Conservation (phyloP, 2,888 invertebrate species). For the Xanthorhoe designata region DNA sequence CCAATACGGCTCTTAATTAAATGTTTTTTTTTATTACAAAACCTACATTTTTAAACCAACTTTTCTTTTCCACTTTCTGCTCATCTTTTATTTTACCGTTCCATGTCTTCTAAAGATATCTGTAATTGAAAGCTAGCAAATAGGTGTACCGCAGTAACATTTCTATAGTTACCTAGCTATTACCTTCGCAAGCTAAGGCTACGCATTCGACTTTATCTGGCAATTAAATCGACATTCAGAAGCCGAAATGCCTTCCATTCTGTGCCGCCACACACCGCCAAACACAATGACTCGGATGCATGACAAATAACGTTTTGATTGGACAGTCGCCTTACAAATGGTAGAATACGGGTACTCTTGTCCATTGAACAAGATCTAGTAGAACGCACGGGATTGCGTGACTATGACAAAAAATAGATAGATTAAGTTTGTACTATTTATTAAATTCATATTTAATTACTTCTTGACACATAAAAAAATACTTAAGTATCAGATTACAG, state of each 20-base stretch:
- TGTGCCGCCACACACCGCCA: conserved; percentile 67
- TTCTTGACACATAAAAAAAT: no score
- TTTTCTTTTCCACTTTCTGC: neutral
- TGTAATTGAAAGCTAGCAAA: neutral
- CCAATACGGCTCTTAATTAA: no score
- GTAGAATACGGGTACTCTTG: conserved; percentile 51
- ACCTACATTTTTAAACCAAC: no score
- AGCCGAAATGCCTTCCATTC: conserved; percentile 79
- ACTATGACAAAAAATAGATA: neutral
- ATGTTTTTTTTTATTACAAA: no score
- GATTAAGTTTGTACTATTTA: no score
- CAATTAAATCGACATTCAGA: conserved; percentile 86
- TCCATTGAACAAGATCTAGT: conserved; percentile 18
- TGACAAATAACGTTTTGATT: conserved; percentile 85
- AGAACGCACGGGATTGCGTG: neutral
- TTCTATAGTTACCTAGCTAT: conserved; percentile 18
- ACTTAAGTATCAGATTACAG: no score
- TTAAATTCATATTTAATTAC: no score
- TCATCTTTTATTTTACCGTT: neutral
- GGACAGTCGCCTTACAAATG: conserved; percentile 53
- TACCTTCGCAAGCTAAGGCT: conserved; percentile 1
- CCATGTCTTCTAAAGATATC: neutral
- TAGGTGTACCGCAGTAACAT: conserved; percentile 1
- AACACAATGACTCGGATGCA: conserved; percentile 82
- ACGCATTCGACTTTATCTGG: conserved; percentile 77